Percentiles rank a stretch among this genome's conserved stretches.
Evolutionary conservation across 2,797 vertebrate species (phyloP).

Genomic region (Hyperoplus lanceolatus): DNA sequence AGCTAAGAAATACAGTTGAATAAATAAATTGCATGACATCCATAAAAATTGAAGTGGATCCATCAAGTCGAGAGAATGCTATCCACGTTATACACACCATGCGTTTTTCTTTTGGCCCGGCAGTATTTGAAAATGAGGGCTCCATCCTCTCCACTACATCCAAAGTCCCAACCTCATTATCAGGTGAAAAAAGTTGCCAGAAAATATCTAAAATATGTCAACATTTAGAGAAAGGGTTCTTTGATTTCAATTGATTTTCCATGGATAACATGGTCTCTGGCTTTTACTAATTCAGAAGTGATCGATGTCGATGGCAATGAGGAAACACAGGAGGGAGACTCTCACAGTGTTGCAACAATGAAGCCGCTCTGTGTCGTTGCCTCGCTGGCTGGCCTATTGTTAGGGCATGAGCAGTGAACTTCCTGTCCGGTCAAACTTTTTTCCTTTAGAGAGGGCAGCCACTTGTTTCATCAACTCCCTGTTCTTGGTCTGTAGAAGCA

Average conservation of each 20-base stretch:
- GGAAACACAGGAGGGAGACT: conserved; percentile 76
- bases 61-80: conserved; percentile 68
- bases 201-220: conserved; percentile 77
- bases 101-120: conserved; percentile 76
- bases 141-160: conserved; percentile 55
- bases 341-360: conserved; percentile 88
- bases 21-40: conserved; percentile 85
- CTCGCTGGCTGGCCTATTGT: conserved; percentile 76
- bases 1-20: conserved; percentile 82
- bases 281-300: conserved; percentile 58
- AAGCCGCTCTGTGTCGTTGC: conserved; percentile 73
- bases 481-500: conserved; percentile 92
- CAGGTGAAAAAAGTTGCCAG: conserved; percentile 67
- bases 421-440: conserved; percentile 98
- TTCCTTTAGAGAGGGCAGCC: conserved; percentile 97
- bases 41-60: conserved; percentile 74
- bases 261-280: conserved; percentile 70
- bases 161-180: conserved; percentile 57
- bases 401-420: conserved; percentile 93
- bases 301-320: conserved; percentile 68
- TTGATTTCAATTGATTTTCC: conserved; percentile 65
- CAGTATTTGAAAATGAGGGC: conserved; percentile 77
- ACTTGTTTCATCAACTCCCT: conserved; percentile 99
- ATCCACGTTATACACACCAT: conserved; percentile 74
- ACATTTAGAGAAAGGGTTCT: conserved; percentile 67